A percentile compares a stretch with the other conserved stretches of the same genome.
Conservation (phyloP, 2,113 vertebrate species). For the Alligator mississippiensis region DNA sequence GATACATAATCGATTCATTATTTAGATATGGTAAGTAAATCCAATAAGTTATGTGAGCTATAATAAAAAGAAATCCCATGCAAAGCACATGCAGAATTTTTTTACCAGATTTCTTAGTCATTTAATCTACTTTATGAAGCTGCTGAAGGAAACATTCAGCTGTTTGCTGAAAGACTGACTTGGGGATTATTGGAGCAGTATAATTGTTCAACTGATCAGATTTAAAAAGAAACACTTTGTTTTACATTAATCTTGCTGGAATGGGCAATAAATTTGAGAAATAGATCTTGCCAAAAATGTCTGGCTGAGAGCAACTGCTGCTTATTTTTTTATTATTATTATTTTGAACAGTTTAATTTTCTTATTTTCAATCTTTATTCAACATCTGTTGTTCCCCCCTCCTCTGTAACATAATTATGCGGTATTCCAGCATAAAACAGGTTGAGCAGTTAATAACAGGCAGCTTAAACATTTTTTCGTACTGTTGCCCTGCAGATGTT, state of each 20-base stretch:
- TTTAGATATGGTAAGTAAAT: constrained; percentile 34
- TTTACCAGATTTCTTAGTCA: constrained; percentile 61
- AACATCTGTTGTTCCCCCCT: constrained; percentile 68
- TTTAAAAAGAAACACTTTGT: constrained; percentile 64
- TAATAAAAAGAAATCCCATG: constrained; percentile 2
- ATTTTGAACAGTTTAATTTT: constrained; percentile 53
- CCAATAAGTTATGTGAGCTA: constrained; percentile 47
- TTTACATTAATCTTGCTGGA: constrained; percentile 75
- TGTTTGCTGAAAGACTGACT: constrained; percentile 63
- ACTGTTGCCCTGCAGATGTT: constrained; percentile 66
- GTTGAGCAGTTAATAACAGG: constrained; percentile 68
- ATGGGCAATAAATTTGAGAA: constrained; percentile 66
- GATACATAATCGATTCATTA: constrained; percentile 25
- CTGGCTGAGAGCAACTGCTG: constrained; percentile 42
- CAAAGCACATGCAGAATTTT: constrained; percentile 46
- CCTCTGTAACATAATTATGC: constrained; percentile 66
- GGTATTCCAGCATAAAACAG: constrained; percentile 66
- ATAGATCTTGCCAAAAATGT: constrained; percentile 64
- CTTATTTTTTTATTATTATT: background rate
- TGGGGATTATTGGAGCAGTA: constrained; percentile 54
- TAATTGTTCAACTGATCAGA: constrained; percentile 70
- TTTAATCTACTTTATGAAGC: constrained; percentile 71
- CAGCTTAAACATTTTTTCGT: constrained; percentile 66
- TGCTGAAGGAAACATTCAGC: constrained; percentile 65
- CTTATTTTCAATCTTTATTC: constrained; percentile 67